phyloP scores from a whole-genome alignment of 2,797 vertebrate species.

The Heteromormyrus szaboi region DNA sequence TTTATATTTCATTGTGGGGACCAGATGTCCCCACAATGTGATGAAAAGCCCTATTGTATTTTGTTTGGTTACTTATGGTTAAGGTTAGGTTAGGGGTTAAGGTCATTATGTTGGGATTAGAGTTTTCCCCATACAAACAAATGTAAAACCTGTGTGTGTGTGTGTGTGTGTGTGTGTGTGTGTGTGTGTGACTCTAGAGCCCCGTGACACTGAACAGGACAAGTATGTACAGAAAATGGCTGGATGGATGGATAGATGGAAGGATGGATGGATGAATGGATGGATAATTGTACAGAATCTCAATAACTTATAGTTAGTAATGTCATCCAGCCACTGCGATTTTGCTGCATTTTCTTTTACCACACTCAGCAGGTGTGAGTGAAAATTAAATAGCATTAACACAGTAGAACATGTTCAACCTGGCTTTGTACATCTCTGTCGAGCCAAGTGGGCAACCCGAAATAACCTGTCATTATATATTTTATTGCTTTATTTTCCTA shows the following conservation, averaged over 20 bases:
- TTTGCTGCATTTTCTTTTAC: background rate
- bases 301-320: background rate
- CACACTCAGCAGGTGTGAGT: background rate
- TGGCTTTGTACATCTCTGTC: background rate
- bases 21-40: background rate
- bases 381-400: background rate
- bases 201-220: background rate
- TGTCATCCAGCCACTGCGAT: background rate
- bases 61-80: background rate
- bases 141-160: background rate
- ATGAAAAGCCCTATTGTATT: background rate
- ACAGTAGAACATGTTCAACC: background rate
- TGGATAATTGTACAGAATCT: background rate
- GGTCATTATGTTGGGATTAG: background rate
- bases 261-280: background rate
- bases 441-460: background rate
- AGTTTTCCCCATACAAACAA: background rate
- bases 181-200: background rate
- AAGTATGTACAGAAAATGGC: background rate
- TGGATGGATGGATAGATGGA: background rate
- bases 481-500: conserved; percentile 3
- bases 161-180: background rate
- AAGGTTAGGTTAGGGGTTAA: background rate
- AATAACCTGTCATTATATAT: background rate
- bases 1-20: background rate